Conservation (phyloP, 2,797 vertebrate genomes). For the Huso huso region DNA sequence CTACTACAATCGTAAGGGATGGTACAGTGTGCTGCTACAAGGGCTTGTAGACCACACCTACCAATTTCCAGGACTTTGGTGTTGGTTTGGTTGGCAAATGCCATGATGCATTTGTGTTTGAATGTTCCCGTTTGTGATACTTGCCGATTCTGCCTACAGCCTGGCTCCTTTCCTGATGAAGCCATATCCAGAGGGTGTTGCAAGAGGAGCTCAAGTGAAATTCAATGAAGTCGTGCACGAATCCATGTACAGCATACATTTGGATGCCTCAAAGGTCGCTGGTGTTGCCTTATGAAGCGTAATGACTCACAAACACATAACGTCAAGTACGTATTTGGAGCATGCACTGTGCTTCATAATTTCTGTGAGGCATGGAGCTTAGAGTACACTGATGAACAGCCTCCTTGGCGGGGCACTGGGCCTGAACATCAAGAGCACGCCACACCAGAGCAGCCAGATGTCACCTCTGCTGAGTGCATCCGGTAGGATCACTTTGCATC, state of each 20-base stretch:
- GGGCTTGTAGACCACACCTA: constrained; percentile 20
- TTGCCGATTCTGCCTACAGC: constrained; percentile 17
- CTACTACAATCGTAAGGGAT: constrained; percentile 15
- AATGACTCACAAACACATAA: constrained; percentile 12
- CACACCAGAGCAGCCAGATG: too few species aligned
- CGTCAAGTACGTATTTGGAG: constrained; percentile 6
- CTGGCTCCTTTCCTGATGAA: constrained; percentile 17
- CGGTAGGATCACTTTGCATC: too few species aligned
- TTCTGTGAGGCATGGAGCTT: constrained; percentile 9
- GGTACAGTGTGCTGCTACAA: constrained; percentile 17
- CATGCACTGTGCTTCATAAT: constrained; percentile 15
- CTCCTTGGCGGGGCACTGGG: too few species aligned
- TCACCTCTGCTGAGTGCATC: too few species aligned
- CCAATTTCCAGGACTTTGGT: constrained; percentile 16
- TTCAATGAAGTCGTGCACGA: constrained; percentile 3
- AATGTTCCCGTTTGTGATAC: constrained; percentile 12
- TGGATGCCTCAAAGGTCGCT: constrained; percentile 11
- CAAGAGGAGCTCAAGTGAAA: neutral
- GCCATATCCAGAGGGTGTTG: constrained; percentile 12
- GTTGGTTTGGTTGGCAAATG: constrained; percentile 17
- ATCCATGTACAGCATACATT: constrained; percentile 15
- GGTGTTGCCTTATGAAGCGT: constrained; percentile 9
- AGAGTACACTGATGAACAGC: too few species aligned
- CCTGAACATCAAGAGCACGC: too few species aligned
- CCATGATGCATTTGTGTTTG: constrained; percentile 17